phyloP scores from a whole-genome alignment of 1,140 invertebrate genomes.

The Drosophila rufa region DNA sequence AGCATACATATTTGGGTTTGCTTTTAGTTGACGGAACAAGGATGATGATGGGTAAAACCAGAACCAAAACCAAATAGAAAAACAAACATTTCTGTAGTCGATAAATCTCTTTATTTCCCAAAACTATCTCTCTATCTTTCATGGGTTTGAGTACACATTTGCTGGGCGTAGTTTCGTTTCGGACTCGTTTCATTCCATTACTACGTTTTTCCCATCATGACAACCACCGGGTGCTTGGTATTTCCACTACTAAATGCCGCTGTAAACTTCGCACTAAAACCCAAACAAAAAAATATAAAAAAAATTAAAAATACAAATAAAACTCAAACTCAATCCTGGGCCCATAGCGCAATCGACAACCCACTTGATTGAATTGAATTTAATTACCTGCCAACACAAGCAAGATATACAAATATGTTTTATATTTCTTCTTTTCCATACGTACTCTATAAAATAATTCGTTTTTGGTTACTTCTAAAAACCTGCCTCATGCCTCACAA shows the following conservation, averaged over 20 bases:
- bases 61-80: conserved; percentile 2
- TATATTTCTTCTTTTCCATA: conserved; percentile 76
- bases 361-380: conserved; percentile 57
- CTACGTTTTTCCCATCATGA: conserved; percentile 48
- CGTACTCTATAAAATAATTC: conserved; percentile 31
- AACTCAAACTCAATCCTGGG: conserved; percentile 62
- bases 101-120: conserved; percentile 35
- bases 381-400: conserved; percentile 40
- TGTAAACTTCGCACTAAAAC: conserved; percentile 81
- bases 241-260: conserved; percentile 80
- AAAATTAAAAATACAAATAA: conserved; percentile 27
- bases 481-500: conserved; percentile 16
- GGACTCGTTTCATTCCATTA: conserved; percentile 46
- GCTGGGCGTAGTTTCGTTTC: conserved; percentile 30
- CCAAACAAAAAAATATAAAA: conserved; percentile 35
- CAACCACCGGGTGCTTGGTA: conserved; percentile 73
- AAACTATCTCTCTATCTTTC: conserved; percentile 24
- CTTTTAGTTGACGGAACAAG: conserved; percentile 11
- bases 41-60: conserved; percentile 6
- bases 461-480: conserved; percentile 52
- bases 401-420: conserved; percentile 61
- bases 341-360: conserved; percentile 60
- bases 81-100: conserved; percentile 26
- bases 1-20: conserved; percentile 22
- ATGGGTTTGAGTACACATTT: conserved; percentile 47